Evolutionary conservation across 53 echinoderm and acorn worm species (phyloP).

Genomic region (Henricia sp.): DNA sequence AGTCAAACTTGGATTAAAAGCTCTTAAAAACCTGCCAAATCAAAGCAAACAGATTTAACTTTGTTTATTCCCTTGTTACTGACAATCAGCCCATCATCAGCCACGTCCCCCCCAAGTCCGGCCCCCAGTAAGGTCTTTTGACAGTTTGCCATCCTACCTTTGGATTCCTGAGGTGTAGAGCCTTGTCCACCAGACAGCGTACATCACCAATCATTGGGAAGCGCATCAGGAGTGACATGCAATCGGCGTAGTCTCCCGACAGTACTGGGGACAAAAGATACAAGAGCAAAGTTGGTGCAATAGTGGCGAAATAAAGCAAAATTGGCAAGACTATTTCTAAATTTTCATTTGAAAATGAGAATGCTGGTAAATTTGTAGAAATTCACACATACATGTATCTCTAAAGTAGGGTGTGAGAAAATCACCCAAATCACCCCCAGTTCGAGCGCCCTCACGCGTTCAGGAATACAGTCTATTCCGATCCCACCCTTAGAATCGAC

Average conservation of each 20-base stretch:
- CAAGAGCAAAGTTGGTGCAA: neutral
- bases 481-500: neutral
- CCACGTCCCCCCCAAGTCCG: too few species aligned
- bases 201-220: slow-evolving; percentile 92
- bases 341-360: neutral
- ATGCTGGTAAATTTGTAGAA: neutral
- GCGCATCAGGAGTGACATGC: slow-evolving; percentile 89
- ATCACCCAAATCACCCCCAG: too few species aligned
- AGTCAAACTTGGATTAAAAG: neutral
- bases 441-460: too few species aligned
- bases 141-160: too few species aligned
- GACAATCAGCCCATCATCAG: too few species aligned
- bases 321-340: neutral
- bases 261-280: slow-evolving; percentile 61
- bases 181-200: slow-evolving; percentile 86
- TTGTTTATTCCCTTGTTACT: too few species aligned
- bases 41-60: too few species aligned
- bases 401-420: too few species aligned
- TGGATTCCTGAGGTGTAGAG: slow-evolving; percentile 92
- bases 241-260: slow-evolving; percentile 75
- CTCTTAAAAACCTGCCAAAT: neutral
- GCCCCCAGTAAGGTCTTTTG: too few species aligned
- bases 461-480: too few species aligned
- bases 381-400: too few species aligned
- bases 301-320: neutral